These are phyloP conservation scores for Tillus elongatus DNA, from an alignment of 2,888 invertebrate species.

Conservation along the genomic window DNA sequence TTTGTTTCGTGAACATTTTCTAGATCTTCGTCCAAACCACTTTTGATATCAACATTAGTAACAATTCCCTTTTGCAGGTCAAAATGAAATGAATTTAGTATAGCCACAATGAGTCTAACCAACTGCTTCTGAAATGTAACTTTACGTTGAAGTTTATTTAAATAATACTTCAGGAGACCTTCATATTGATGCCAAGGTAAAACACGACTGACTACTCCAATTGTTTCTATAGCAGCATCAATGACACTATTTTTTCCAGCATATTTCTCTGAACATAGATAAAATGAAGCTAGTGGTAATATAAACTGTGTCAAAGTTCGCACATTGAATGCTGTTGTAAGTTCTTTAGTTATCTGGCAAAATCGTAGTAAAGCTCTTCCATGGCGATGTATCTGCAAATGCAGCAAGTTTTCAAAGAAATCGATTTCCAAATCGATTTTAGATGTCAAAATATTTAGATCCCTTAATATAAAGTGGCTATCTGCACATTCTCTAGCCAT, in stretches of 20 bases:
- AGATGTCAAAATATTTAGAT: constrained; percentile 59
- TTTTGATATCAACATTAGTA: constrained; percentile 11
- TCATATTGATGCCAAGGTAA: constrained; percentile 89
- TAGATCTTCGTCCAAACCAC: constrained; percentile 7
- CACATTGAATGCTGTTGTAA: constrained; percentile 52
- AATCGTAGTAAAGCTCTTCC: constrained; percentile 74
- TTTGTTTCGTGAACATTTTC: constrained; percentile 24
- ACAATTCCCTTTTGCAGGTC: constrained; percentile 60
- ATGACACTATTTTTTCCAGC: constrained; percentile 68
- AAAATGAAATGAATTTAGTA: constrained; percentile 88
- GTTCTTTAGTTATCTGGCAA: constrained; percentile 54
- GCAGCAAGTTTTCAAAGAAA: constrained; percentile 89
- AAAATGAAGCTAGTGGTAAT: constrained; percentile 72
- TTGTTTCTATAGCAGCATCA: constrained; percentile 74
- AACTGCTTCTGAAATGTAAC: constrained; percentile 74
- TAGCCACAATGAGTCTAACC: constrained; percentile 63
- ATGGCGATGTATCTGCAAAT: constrained; percentile 78
- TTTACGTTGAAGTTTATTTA: constrained; percentile 63
- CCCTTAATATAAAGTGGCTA: constrained; percentile 60
- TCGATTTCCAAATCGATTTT: constrained; percentile 75
- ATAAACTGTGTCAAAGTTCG: constrained; percentile 76
- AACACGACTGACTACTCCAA: constrained; percentile 65
- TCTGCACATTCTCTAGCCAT: constrained; percentile 64
- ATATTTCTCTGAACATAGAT: constrained; percentile 69
- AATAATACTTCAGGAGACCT: constrained; percentile 68